Conservation (phyloP, 2,113 vertebrate genomes). For the Oceanites oceanicus region DNA sequence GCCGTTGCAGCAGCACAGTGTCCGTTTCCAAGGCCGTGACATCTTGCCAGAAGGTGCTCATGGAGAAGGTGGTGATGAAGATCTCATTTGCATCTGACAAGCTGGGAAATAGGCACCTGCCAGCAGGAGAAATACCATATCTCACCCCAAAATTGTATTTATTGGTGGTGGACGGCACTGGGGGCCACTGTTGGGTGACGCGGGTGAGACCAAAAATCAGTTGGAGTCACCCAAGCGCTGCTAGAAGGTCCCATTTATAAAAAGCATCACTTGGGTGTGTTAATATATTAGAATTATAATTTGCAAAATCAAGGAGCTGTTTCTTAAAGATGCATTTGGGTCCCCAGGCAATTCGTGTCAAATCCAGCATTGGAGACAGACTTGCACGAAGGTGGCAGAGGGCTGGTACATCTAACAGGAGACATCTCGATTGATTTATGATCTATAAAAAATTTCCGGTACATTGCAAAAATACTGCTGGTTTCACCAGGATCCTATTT, state of each 20-base stretch:
- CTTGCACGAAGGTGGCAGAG: not conserved
- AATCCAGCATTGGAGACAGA: not conserved
- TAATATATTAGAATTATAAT: not conserved
- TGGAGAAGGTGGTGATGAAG: not conserved
- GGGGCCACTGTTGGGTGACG: not conserved
- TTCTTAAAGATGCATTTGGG: not conserved
- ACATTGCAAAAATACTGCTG: not conserved
- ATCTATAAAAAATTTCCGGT: not conserved
- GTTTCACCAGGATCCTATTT: not conserved
- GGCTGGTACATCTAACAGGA: not conserved
- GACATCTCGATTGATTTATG: not conserved
- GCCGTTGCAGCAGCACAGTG: not conserved
- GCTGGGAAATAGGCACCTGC: not conserved
- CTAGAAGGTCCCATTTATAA: not conserved
- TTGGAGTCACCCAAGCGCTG: not conserved
- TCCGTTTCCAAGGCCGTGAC: not conserved
- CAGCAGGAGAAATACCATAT: not conserved
- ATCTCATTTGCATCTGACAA: not conserved
- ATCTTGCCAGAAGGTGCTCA: not conserved
- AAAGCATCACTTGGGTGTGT: fast-evolving
- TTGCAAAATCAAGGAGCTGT: not conserved
- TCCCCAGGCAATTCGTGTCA: not conserved
- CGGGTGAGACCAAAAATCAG: not conserved
- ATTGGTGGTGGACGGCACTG: not conserved
- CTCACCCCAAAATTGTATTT: not conserved